Base-by-base conservation (phyloP, 1,140 invertebrate species). In the Heliconius himera region DNA sequence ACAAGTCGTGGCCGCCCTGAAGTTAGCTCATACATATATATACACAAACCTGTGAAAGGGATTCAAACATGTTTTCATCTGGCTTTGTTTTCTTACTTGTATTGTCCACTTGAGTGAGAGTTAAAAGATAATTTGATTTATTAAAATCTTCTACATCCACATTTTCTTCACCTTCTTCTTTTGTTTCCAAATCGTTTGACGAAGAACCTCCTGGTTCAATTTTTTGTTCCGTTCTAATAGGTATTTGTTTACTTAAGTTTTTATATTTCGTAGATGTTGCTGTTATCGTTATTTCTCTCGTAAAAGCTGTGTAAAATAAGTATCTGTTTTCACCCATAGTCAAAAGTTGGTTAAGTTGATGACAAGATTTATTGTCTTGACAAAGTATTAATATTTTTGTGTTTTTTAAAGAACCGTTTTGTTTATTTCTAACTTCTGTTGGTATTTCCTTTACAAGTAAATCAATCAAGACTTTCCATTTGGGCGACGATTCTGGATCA, bases 381-480 rank as follows among this genome's bases (percentile, higher is more conserved):
- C 98, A 98, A 3, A 99, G 95, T 83, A 99, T 97, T 29, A 99
- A 91, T 82, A 99, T 96, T 94, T 97, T 97, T 13, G 95, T 95
- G 18, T 91, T 94, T 85, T 95, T 86, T 83, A 92, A 60, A 81
- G 88, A 88, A 60, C 95, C 95, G 74, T 93, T 83, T 77, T 89
- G 82, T 76, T 94, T 88, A 76, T 94, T 92, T 82, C 95, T 96
- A 78, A 96, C 95, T 90, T 97, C 95, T 22, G 94, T 90, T n/a
- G 96, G 96, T 85, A 99, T 98, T 95, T 99, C 98, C 11, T 95
- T 86, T 80, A 95, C 91, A n/a, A 99, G 90, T 80, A 98, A 95
- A 94, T 98, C 98, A 70, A 93, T 96, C 13, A 99, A 92, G 26
- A 96, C 96, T 84, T 96, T 95, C 98, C 99, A 99, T 95, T 99